Percentiles rank a stretch among this genome's conserved stretches.
Evolutionary conservation across 2,888 invertebrate genomes (phyloP).

Genomic region (Acrobasis repandana): DNA sequence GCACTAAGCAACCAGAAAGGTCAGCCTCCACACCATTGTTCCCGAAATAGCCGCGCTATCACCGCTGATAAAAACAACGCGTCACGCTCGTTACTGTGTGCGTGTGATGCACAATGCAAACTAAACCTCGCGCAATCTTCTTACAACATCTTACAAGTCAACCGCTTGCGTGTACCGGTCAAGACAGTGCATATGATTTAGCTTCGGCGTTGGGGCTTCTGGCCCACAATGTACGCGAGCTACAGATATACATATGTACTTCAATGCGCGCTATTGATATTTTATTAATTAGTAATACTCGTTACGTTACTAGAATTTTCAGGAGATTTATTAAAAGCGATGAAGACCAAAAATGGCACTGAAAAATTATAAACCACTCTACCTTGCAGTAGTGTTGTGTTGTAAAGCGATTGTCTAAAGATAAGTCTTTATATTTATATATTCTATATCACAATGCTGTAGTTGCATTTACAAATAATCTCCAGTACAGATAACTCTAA

Average conservation of each 20-base stretch:
- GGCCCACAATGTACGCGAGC: no score
- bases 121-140: background rate
- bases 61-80: slow-evolving; percentile 10
- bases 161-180: no score
- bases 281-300: no score
- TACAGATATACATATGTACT: no score
- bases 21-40: slow-evolving; percentile 24
- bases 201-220: no score
- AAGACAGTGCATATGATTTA: no score
- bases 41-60: slow-evolving; percentile 17
- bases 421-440: background rate
- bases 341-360: background rate
- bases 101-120: slow-evolving; percentile 6
- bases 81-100: slow-evolving; percentile 9
- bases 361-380: background rate
- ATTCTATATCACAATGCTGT: background rate
- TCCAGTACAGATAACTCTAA: background rate
- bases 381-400: no score
- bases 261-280: no score
- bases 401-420: background rate
- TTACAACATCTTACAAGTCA: background rate
- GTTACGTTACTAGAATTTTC: no score
- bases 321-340: background rate
- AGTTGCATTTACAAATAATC: background rate
- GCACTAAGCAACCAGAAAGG: slow-evolving; percentile 25